phyloP scores from a whole-genome alignment of 2,113 vertebrate genomes.

The Theristicus caerulescens region DNA sequence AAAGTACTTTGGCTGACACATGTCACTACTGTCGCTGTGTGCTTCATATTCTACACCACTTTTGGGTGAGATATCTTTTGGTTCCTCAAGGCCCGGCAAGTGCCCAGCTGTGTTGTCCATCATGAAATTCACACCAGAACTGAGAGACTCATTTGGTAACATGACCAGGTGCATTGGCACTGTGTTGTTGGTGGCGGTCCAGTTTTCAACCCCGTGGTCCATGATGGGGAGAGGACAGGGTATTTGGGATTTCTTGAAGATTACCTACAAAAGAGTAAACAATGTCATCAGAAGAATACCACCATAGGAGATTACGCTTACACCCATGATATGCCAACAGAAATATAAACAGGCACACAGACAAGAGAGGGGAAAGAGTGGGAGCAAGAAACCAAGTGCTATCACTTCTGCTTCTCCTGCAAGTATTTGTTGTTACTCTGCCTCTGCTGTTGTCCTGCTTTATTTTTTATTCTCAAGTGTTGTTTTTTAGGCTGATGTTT shows the following conservation, averaged over 20 bases:
- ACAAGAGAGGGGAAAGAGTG: not conserved
- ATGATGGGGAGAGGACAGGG: constrained; percentile 88
- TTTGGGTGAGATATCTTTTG: constrained; percentile 39
- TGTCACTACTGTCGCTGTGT: constrained; percentile 76
- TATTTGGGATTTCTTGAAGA: constrained; percentile 96
- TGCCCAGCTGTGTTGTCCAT: constrained; percentile 81
- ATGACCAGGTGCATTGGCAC: constrained; percentile 61
- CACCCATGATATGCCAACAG: not conserved
- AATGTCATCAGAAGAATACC: not conserved
- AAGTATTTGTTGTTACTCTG: not conserved
- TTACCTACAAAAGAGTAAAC: constrained; percentile 77
- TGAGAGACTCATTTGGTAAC: constrained; percentile 72
- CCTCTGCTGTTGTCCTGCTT: not conserved
- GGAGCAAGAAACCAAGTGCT: not conserved
- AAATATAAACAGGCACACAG: not conserved
- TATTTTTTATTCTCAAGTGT: not conserved
- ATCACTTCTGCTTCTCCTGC: not conserved
- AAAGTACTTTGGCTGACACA: constrained; percentile 92
- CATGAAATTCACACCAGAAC: constrained; percentile 73
- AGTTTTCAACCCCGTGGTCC: constrained; percentile 73
- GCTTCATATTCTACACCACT: constrained; percentile 77
- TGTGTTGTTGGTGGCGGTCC: constrained; percentile 79
- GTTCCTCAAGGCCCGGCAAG: constrained; percentile 61
- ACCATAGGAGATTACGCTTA: not conserved
- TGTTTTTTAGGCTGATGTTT: not conserved